Conservation (phyloP, 1,140 invertebrate genomes). For the Drosophila orosa region DNA sequence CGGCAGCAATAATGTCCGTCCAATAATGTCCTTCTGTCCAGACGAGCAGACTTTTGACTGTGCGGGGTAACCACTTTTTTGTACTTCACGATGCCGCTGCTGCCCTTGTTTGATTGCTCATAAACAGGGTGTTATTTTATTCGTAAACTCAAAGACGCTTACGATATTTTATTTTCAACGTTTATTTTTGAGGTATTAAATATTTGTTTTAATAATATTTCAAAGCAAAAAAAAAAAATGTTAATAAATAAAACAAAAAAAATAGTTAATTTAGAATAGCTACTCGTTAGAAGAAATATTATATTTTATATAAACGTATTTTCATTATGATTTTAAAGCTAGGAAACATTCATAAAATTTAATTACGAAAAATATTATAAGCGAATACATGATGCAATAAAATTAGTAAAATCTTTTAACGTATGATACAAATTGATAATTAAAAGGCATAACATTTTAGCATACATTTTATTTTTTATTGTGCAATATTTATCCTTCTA, state of each 20-base stretch:
- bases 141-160: too few species aligned
- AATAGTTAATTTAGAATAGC: background rate
- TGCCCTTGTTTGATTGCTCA: slow-evolving; percentile 74
- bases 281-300: background rate
- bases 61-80: slow-evolving; percentile 78
- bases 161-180: background rate
- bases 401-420: too few species aligned
- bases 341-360: background rate
- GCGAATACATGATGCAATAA: background rate
- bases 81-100: slow-evolving; percentile 62
- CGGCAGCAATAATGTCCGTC: slow-evolving; percentile 72
- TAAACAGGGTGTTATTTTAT: slow-evolving; percentile 62
- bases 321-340: background rate
- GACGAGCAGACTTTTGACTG: slow-evolving; percentile 80
- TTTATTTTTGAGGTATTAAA: background rate
- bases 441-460: too few species aligned
- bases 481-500: too few species aligned
- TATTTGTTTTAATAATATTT: background rate
- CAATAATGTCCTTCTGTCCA: slow-evolving; percentile 53
- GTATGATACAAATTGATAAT: background rate
- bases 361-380: background rate
- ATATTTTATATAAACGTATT: background rate
- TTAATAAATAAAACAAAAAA: background rate
- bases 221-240: too few species aligned
- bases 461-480: too few species aligned